Evolutionary conservation across 2,797 vertebrate species (phyloP), one percentile per base, ranked within the genome.

Genomic region (Pelodytes ibericus): DNA sequence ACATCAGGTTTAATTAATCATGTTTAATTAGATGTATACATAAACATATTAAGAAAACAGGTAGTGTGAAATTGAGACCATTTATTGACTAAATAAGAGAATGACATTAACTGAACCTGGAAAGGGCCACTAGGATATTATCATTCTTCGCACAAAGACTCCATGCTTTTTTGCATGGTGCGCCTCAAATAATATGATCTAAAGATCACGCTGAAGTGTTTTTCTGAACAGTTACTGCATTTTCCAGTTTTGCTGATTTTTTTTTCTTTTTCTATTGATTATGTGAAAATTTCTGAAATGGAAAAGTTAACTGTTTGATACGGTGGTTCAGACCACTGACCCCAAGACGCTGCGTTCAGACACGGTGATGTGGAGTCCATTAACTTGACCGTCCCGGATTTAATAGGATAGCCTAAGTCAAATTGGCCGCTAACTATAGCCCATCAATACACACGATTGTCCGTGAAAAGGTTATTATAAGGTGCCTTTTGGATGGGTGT

Each of bases 201-300:
- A 20, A 71, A 44, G 6, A 44, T 71, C n/a, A 20, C 20, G n/a
- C 6, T 53, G 20, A 8, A 53, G n/a, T 4, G 49, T 22, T 24
- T 44, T 24, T 53, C 6, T 3, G n/a, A 7, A 11, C 20, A 8
- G 11, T 20, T 53, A 22, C 24, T 6, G 49, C n/a, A 7, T 53
- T 53, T 44, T 44, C 44, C 44, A 22, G 20, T 29, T 24, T 61
- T 39, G 67, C 31, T 41, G 69, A 41, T 60, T 57, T 18, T 29
- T 9, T 29, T 58, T 60, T 57, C 10, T 29, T 9, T 29, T 58
- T 6, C 15, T 60, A 47, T 71, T 72, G 70, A 62, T 62, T 62
- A 62, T 33, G 33, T 49, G 39, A 47, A 30, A 11, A 16, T 44
- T 39, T 39, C 51, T 3, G 31, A 26, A 31, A 57, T 70, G 31